Conservation (phyloP, 2,113 vertebrate genomes). For the Pomatorhinus ruficollis region DNA sequence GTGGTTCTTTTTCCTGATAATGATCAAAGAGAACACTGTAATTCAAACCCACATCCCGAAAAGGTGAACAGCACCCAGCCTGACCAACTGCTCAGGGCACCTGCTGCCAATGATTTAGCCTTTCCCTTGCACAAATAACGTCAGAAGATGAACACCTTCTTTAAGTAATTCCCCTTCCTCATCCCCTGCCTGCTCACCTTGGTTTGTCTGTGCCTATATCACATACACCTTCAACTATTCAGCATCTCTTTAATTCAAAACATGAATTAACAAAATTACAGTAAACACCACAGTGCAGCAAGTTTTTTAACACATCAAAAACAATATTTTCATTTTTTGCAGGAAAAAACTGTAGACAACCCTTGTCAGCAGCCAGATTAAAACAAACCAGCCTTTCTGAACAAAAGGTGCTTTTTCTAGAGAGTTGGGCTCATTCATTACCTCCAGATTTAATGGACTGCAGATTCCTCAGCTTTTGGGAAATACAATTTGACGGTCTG, state of each 20-base stretch:
- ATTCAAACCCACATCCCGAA: not conserved
- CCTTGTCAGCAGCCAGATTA: not conserved
- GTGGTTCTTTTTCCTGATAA: not conserved
- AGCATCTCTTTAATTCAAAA: not conserved
- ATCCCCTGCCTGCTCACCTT: not conserved
- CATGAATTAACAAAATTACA: not conserved
- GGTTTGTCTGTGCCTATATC: not conserved
- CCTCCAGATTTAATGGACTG: not conserved
- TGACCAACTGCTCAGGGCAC: not conserved
- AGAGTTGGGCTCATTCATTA: not conserved
- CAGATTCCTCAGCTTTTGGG: not conserved
- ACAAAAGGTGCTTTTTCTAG: not conserved
- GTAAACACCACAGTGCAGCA: not conserved
- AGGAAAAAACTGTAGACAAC: not conserved
- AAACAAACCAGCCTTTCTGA: not conserved
- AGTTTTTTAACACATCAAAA: not conserved
- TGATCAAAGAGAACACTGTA: not conserved
- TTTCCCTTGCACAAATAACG: not conserved
- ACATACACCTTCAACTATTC: not conserved
- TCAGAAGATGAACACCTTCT: not conserved
- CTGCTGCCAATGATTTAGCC: not conserved
- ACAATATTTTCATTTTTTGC: not conserved
- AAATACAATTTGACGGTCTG: not conserved
- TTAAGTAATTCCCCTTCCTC: not conserved
- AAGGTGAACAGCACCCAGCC: not conserved